Evolutionary conservation across 2,113 vertebrate species (phyloP), one percentile per base, ranked within the genome.

Genomic region (Mugil cephalus): DNA sequence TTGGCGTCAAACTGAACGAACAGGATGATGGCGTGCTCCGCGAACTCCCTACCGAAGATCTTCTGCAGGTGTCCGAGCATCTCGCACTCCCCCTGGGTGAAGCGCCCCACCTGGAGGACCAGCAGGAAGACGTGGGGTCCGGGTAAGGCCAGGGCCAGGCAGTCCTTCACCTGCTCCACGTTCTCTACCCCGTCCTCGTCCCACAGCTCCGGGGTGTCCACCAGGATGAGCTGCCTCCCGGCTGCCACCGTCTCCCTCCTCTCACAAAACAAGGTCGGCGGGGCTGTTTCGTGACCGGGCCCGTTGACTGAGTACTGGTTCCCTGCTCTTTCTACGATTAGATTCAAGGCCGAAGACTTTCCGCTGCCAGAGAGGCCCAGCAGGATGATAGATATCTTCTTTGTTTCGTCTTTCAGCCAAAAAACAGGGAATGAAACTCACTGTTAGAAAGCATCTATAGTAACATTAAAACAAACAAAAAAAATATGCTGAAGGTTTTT

Each of bases 121-220:
- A 86, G 71, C 45, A 88, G 60, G 61, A 83, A 86, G 53, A 83
- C 45, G 11, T 87, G 80, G 5, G 80, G 84, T 18, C 86, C 84
- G 1, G 89, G 84, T 2, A 82, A 14, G 2, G 75, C 58, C 66
- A 88, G 35, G 1, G 83, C 77, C 68, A 87, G 50, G 54, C 84
- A 87, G 74, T 89, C 83, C 18, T 84, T 87, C 13, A 89, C 79
- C 35, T 60, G 34, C 10, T 79, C 69, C 38, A 48, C 18, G 1
- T 75, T 51, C 36, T 88, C 87, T 11, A 19, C 19, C 13, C 67
- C 39, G 11, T 88, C 86, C 39, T 88, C 56, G 7, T 90, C 81
- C 85, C 79, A 83, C 62, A 90, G 69, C 68, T 89, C 83, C 0
- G 85, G 83, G 24, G 84, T 88, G 76, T 88, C 84, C 39, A 84